These are phyloP conservation scores for Heptranchias perlo DNA, from an alignment of 2,113 vertebrate genomes.

Conservation along the genomic window DNA sequence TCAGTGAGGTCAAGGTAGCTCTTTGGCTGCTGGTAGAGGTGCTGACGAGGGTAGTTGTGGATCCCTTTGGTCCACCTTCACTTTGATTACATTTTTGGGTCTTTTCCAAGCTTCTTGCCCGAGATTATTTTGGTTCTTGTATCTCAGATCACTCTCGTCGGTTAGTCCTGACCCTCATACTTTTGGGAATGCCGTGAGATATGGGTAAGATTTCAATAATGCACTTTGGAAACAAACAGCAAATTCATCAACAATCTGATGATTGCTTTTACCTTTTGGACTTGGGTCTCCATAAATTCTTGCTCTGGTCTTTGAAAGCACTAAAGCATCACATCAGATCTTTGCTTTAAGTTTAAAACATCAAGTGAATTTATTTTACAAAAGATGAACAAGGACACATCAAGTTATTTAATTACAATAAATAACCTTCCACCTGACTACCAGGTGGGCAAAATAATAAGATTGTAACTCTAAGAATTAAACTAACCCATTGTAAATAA, in stretches of 20 bases:
- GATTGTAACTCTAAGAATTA: neutral
- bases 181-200: neutral
- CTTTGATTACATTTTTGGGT: neutral
- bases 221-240: neutral
- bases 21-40: neutral
- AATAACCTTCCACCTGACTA: neutral
- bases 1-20: neutral
- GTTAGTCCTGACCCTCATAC: neutral
- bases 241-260: neutral
- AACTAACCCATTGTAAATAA: neutral
- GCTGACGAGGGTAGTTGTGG: neutral
- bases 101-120: neutral
- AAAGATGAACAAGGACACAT: neutral
- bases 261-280: neutral
- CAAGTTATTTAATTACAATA: neutral
- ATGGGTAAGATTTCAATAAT: too few relatives aligned
- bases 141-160: neutral
- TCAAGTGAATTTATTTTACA: neutral
- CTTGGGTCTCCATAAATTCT: neutral
- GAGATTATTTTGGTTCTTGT: neutral
- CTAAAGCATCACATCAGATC: too few relatives aligned
- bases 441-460: neutral
- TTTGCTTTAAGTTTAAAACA: neutral
- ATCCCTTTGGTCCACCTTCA: neutral
- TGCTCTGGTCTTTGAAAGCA: too few relatives aligned